These are phyloP conservation scores for Dryocosmus kuriphilus DNA, from an alignment of 2,888 invertebrate genomes.

Conservation along the genomic window DNA sequence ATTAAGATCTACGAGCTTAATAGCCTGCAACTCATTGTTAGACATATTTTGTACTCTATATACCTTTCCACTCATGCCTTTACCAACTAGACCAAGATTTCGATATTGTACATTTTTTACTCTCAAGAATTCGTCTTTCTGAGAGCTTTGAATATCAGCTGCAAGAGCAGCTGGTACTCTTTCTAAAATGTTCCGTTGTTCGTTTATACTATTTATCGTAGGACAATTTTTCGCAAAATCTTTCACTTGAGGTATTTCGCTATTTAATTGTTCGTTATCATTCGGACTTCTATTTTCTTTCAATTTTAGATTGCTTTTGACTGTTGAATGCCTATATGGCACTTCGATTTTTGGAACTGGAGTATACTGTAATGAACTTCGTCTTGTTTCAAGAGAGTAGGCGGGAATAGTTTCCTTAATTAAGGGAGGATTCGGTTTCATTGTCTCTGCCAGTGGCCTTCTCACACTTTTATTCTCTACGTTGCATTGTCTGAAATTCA, in stretches of 20 bases:
- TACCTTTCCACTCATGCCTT: slow-evolving; percentile 95
- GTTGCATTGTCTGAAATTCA: slow-evolving; percentile 58
- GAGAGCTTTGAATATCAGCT: slow-evolving; percentile 57
- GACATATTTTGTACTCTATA: slow-evolving; percentile 85
- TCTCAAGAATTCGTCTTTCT: slow-evolving; percentile 77
- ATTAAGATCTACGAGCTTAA: slow-evolving; percentile 90
- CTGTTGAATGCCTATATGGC: not conserved
- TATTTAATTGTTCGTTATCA: slow-evolving; percentile 32
- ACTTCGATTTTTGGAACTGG: slow-evolving; percentile 56
- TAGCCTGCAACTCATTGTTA: slow-evolving; percentile 83
- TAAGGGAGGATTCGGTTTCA: slow-evolving; percentile 27
- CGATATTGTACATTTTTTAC: slow-evolving; percentile 88
- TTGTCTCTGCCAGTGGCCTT: slow-evolving; percentile 68
- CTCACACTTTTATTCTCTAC: slow-evolving; percentile 59
- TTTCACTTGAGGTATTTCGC: not conserved
- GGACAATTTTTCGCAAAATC: slow-evolving; percentile 17
- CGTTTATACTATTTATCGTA: slow-evolving; percentile 16
- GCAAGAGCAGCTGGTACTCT: slow-evolving; percentile 62
- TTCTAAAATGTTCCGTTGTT: slow-evolving; percentile 45
- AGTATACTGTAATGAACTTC: slow-evolving; percentile 46
- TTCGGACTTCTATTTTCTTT: slow-evolving; percentile 63
- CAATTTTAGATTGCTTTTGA: slow-evolving; percentile 46
- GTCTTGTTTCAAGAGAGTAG: slow-evolving; percentile 38
- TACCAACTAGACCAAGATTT: slow-evolving; percentile 87
- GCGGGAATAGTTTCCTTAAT: slow-evolving; percentile 19